Base-by-base conservation (phyloP, 2,888 invertebrate genomes). In the Morpho deidamia region DNA sequence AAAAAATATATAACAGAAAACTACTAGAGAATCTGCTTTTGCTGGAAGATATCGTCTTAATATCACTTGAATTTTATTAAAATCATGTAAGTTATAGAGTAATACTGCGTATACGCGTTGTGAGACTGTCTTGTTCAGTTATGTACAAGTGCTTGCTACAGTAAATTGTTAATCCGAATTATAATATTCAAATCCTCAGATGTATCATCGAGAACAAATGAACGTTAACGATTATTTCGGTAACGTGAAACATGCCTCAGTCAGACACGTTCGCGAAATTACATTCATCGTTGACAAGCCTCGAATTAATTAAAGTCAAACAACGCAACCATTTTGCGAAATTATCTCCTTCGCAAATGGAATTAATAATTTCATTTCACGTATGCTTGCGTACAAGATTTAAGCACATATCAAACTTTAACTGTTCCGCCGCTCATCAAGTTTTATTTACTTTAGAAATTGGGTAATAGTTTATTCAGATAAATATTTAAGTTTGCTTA, bases 271-370 rank as follows among this genome's bases (percentile, higher is more conserved):
- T 67, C 74, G 71, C 74, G 79, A 78, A 81, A 86, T 85, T 82
- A 82, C 84, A 80, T 73, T 71, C 73, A 69, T 77, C 80, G 83
- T 84, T 83, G 86, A 86, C 87, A 87, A 83, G 83, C 79, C 76
- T 78, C 75, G 77, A 83, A 85, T 85, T 88, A 88, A 88, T 88
- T 86, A 85, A 86, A 86, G 80, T 84, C 83, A 86, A 85, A 86
- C 83, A 86, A 81, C 82, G 78, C 75, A 74, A 76, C 74, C 78
- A 76, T 84, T 81, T 76, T 76, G 74, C 73, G 69, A 80, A 84
- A 84, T 86, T 81, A 84, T 86, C 81, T 83, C 77, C 74, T 76
- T 76, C 67, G 76, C 75, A 76, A 81, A 83, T 72, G 76, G 78
- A 83, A 83, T 84, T 80, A 81, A 80, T 81, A 80, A 81, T 82